Conservation (phyloP, 2,888 invertebrate species). For the Eulithis prunata region DNA sequence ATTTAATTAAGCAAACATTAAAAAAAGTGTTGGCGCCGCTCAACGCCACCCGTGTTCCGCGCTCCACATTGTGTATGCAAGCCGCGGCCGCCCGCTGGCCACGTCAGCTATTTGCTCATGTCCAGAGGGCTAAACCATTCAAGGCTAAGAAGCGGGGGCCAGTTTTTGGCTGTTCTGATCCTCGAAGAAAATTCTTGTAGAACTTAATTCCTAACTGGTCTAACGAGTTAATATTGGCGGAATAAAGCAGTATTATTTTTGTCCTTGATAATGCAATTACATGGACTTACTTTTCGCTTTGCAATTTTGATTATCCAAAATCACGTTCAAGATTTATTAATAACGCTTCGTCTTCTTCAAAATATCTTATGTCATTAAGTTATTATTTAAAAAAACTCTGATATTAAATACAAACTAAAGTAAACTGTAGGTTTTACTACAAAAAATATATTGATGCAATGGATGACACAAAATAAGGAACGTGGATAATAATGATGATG, state of each 20-base stretch:
- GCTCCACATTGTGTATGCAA: constrained; percentile 80
- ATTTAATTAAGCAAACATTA: constrained; percentile 32
- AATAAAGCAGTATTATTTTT: constrained; percentile 16
- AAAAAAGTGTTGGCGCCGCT: constrained; percentile 46
- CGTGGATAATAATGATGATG: too few species aligned
- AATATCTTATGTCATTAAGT: too few species aligned
- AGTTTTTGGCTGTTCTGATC: constrained; percentile 82
- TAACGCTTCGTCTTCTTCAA: too few species aligned
- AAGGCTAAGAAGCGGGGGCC: constrained; percentile 81
- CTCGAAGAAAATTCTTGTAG: constrained; percentile 47
- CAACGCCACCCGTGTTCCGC: constrained; percentile 51
- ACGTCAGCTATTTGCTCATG: constrained; percentile 83
- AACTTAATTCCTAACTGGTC: constrained; percentile 41
- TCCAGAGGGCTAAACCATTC: constrained; percentile 84
- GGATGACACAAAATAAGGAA: too few species aligned
- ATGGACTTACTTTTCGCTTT: not conserved
- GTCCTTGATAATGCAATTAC: constrained; percentile 14
- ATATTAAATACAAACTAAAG: too few species aligned
- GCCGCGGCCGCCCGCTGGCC: constrained; percentile 79
- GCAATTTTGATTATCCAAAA: not conserved
- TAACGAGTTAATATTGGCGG: constrained; percentile 31
- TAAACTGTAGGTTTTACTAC: too few species aligned
- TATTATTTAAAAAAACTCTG: too few species aligned
- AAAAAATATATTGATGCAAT: too few species aligned
- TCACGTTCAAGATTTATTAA: too few species aligned